Base-by-base conservation (phyloP, 2,113 vertebrate species). In the Menura novaehollandiae region DNA sequence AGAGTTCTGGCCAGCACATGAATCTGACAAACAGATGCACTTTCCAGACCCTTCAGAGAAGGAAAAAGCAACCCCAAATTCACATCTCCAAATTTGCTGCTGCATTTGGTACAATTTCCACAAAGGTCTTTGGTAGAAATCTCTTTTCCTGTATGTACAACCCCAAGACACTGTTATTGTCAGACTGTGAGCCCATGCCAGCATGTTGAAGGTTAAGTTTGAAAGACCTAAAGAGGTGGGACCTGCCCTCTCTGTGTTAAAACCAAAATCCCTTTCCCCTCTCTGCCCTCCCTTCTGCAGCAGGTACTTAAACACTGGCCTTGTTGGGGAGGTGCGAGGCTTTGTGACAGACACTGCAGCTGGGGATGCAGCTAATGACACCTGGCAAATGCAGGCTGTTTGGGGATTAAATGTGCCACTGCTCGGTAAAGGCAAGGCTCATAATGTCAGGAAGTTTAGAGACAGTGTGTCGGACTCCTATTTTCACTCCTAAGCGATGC, bases 71-170 rank as follows among this genome's bases (percentile, higher is more conserved):
- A 28, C 21, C 7, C 26, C 53, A 71, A 55, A 13, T 7, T 41
- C 23, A 27, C 4, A 0, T 30, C 52, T 75, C 47, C 44, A 30
- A 32, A 59, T 19, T 20, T 39, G 13, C 14, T 33, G 28, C 66
- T 81, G n/a, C 1, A 5, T 35, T 72, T 35, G 8, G 16, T 37
- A n/a, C 21, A 47, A 44, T 17, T 67, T 59, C 77, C 71, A 26
- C 28, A 33, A 35, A 43, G 0, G 1, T 30, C 60, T 76, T 68
- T 67, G 30, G 12, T 7, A 30, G 27, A 35, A 60, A 24, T 39
- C 35, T 56, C 58, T 0, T 0, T 24, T 82, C n/a, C 52, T 32
- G 15, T n/a, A 13, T 0, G 0, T 21, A 20, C 47, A 43, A 12
- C 7, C 51, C 22, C 6, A 56, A 30, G 46, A 27, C 14, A 7